phyloP scores from a whole-genome alignment of 2,888 invertebrate species.

The Hipparchia semele region DNA sequence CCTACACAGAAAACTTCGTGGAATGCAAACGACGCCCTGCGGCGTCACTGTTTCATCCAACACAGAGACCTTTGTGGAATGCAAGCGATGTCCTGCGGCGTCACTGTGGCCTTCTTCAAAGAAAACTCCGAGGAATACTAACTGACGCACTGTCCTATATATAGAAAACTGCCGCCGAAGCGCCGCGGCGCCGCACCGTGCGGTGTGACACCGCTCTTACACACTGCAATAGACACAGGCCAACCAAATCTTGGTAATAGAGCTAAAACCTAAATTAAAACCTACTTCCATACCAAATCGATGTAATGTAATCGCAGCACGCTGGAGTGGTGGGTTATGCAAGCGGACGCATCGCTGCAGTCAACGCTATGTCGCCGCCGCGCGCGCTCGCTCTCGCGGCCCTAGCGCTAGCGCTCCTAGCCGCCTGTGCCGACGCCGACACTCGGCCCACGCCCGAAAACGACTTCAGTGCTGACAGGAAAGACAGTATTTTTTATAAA shows the following conservation, averaged over 20 bases:
- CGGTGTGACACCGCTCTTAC: background rate
- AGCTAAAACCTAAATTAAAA: slow-evolving; percentile 5
- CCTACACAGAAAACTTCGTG: no score
- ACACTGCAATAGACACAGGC: background rate
- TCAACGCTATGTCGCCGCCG: slow-evolving; percentile 44
- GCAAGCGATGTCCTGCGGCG: no score
- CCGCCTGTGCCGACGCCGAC: slow-evolving; percentile 27
- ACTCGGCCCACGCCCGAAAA: slow-evolving; percentile 15
- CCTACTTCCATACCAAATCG: slow-evolving; percentile 19
- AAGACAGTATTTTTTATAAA: slow-evolving; percentile 21
- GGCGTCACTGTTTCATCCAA: no score
- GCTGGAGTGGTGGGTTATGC: slow-evolving; percentile 25
- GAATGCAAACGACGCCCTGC: no score
- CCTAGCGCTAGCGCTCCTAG: slow-evolving; percentile 25
- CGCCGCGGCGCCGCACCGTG: no score
- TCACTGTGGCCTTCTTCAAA: no score
- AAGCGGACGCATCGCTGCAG: slow-evolving; percentile 33
- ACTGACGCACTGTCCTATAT: no score
- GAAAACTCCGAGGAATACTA: no score
- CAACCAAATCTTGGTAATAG: background rate
- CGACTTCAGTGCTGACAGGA: background rate
- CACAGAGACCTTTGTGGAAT: no score
- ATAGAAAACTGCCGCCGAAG: no score
- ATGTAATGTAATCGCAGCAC: slow-evolving; percentile 7
- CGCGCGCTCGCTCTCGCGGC: slow-evolving; percentile 35